Base-by-base conservation (phyloP, 2,113 vertebrate species). In the Takifugu bimaculatus region DNA sequence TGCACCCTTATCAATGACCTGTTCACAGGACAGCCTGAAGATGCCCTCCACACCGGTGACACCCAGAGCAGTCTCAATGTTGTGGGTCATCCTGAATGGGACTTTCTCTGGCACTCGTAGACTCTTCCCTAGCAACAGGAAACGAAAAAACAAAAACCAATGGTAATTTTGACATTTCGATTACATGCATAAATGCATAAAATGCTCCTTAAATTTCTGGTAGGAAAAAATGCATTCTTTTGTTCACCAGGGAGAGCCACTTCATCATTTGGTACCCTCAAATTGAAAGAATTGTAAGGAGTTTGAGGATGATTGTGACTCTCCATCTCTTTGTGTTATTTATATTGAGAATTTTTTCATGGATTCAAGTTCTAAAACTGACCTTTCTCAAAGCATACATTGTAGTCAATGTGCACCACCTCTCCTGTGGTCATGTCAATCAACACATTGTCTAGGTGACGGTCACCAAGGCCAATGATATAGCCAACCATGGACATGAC, bases 401-500 rank as follows among this genome's bases (percentile, higher is more conserved):
- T 99, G 90, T 99, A 99, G 89, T 99, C 97, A 52, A 99, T 99
- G 89, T 99, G 97, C 70, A 99, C 96, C 77, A 99, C 97, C 83
- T 99, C 97, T 75, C 97, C 97, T 12, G 94, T 96, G 29, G 96
- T 98, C 96, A 98, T 98, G 86, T 99, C 96, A 83, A 99, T 99
- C 84, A 99, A 91, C 66, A 99, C 97, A 29, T 99, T 99, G 90
- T 99, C 97, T 68, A 99, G 91, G 75, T 99, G 97, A 87, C 97
- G 93, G 73, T 99, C 97, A 42, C 97, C 97, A 27, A 99, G 94
- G 63, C 97, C 97, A 47, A 99, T 99, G 68, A 99, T 98, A 88
- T 99, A 99, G 51, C 97, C 96, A 71, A 99, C 96, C 96, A 99
- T 98, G 6, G 97, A 99, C 97, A 99, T 99, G 76, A 99, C 96